A percentile compares a stretch with the other conserved stretches of the same genome.
phyloP scores from a whole-genome alignment of 2,113 vertebrate genomes.

The Pangasianodon gigas region DNA sequence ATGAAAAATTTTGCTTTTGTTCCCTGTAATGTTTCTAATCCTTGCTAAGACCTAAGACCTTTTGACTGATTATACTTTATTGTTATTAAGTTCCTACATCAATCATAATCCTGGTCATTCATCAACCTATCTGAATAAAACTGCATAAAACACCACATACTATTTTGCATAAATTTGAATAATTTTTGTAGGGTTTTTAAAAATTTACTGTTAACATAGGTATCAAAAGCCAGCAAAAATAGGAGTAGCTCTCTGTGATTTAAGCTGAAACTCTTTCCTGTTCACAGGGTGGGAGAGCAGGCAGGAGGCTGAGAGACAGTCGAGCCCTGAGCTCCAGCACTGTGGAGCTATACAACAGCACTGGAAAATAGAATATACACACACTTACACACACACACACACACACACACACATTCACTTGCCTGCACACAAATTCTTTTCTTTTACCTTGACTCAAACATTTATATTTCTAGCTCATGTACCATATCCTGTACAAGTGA shows the following conservation, averaged over 20 bases:
- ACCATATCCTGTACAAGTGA: neutral
- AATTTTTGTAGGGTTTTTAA: neutral
- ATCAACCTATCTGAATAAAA: neutral
- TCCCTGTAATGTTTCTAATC: neutral
- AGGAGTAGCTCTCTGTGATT: neutral
- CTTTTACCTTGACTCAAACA: neutral
- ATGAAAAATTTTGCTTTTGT: neutral
- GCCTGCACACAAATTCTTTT: neutral
- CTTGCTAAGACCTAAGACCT: neutral
- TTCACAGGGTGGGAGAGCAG: constrained; percentile 37
- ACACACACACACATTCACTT: neutral
- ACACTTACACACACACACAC: neutral
- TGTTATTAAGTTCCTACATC: neutral
- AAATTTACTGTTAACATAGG: neutral
- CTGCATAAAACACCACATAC: neutral
- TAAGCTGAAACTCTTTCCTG: constrained; percentile 1
- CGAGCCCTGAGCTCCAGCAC: constrained; percentile 55
- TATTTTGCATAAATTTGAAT: neutral
- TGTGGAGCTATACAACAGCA: constrained; percentile 41
- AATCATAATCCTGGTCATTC: neutral
- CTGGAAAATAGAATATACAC: constrained; percentile 15
- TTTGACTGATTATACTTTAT: neutral
- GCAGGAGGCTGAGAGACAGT: constrained; percentile 48
- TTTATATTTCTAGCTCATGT: neutral
- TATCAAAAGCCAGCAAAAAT: neutral